These are phyloP conservation scores for Zaprionus taronus DNA, from an alignment of 1,140 invertebrate species.

Conservation along the genomic window DNA sequence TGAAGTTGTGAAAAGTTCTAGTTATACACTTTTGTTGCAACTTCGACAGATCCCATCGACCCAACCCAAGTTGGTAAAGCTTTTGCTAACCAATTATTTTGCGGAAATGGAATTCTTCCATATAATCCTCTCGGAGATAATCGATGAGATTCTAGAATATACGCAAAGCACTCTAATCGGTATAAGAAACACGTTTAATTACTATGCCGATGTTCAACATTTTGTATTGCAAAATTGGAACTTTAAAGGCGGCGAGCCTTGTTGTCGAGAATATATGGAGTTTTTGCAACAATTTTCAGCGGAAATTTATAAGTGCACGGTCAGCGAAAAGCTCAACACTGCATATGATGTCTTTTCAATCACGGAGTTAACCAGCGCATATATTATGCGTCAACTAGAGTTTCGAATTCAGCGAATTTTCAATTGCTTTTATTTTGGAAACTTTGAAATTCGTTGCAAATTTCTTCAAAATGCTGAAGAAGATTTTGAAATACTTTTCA, in stretches of 20 bases:
- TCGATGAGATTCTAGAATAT: constrained; percentile 71
- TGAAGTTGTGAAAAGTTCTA: constrained; percentile 63
- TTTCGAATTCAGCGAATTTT: constrained; percentile 72
- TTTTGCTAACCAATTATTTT: constrained; percentile 71
- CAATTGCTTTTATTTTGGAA: constrained; percentile 69
- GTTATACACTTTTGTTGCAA: constrained; percentile 59
- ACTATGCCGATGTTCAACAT: constrained; percentile 65
- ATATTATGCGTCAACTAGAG: constrained; percentile 69
- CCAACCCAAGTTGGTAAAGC: constrained; percentile 57
- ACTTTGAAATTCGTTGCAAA: constrained; percentile 56
- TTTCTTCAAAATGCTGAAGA: constrained; percentile 64
- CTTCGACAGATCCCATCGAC: constrained; percentile 66
- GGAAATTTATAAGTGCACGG: constrained; percentile 66
- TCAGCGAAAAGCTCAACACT: constrained; percentile 39
- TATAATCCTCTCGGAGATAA: constrained; percentile 67
- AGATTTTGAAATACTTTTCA: constrained; percentile 63
- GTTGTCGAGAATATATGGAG: constrained; percentile 63
- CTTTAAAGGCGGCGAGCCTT: constrained; percentile 49
- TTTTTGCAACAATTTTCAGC: constrained; percentile 67
- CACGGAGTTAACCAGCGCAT: constrained; percentile 64
- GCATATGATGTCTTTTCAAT: constrained; percentile 70
- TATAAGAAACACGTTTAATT: constrained; percentile 52
- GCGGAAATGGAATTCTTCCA: constrained; percentile 80
- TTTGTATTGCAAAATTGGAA: constrained; percentile 60
- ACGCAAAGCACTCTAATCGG: constrained; percentile 50